Base-by-base conservation (phyloP, 2,888 invertebrate genomes). In the Thymelicus acteon region DNA sequence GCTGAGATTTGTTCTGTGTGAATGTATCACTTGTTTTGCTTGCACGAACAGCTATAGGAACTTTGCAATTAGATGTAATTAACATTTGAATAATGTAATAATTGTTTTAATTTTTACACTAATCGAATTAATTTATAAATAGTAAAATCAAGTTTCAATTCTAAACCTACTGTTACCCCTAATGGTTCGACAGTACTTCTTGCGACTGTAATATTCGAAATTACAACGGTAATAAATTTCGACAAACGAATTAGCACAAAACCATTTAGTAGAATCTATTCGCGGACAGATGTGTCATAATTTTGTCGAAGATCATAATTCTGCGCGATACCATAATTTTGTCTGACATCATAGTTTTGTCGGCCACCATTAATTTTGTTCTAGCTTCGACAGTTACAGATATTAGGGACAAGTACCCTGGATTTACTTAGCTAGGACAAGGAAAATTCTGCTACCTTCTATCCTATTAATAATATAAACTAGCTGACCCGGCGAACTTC, bases 271-370 rank as follows among this genome's bases (percentile, higher is more conserved):
- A 13, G 57, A 31, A 44, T 65, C 65, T 57, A 47, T 65, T 47
- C 31, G 65, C 44, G 13, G 44, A 52, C 57, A 57, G 37, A 37
- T 19, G 65, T 47, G 65, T 65, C 65, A 65, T 65, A 65, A 65
- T 57, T 65, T 65, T 65, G 65, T 57, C 57, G 57, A 57, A 57
- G 57, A 65, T 47, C 65, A 66, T 60, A 66, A 66, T 66, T 66
- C 48, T 60, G 54, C 37, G 19, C 58, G 37, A 58, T 58, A 58
- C 13, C 47, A 60, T 66, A 66, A 58, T 60, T 60, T 66, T 66
- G 66, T 66, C 58, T 66, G 66, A 66, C 66, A 66, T 58, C 66
- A 58, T 66, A 66, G 48, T 60, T 47, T 60, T 58, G 58, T 66
- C 37, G 58, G 37, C 10, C 12, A 13, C 48, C 58, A 66, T 66